Conservation (phyloP, 1,140 invertebrate species). For the Sitobion miscanthi region DNA sequence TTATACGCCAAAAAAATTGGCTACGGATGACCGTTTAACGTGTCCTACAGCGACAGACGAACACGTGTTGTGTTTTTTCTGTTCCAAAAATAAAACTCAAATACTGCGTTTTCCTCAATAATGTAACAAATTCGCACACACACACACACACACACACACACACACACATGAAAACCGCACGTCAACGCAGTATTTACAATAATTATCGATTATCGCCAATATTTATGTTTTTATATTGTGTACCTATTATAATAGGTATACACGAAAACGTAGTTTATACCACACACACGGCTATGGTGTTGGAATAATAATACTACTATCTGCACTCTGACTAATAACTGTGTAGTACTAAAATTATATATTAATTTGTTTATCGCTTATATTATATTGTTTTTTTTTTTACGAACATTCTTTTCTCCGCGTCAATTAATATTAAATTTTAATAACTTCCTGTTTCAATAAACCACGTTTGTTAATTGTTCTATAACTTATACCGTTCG, state of each 20-base stretch:
- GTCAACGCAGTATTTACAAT: not conserved
- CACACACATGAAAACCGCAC: not conserved
- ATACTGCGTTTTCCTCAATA: not conserved
- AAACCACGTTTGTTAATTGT: not conserved
- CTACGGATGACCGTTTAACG: not conserved
- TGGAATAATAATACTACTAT: not conserved
- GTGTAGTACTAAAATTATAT: not conserved
- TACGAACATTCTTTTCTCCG: not conserved
- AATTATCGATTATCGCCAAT: not conserved
- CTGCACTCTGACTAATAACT: not conserved
- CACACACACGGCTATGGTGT: not conserved
- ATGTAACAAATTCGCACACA: not conserved
- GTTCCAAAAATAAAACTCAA: not conserved
- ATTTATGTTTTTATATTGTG: not conserved
- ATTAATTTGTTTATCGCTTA: not conserved
- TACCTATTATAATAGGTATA: not conserved
- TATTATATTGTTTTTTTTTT: slow-evolving; percentile 10
- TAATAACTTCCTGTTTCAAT: slow-evolving; percentile 13
- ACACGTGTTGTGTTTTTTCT: not conserved
- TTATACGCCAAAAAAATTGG: not conserved
- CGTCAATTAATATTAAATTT: not conserved
- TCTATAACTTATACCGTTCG: not conserved
- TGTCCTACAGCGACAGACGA: not conserved
- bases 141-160: too few relatives aligned
- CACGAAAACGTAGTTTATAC: not conserved